Evolutionary conservation across 2,797 vertebrate genomes (phyloP).

Genomic region (Premnoplex brunnescens): DNA sequence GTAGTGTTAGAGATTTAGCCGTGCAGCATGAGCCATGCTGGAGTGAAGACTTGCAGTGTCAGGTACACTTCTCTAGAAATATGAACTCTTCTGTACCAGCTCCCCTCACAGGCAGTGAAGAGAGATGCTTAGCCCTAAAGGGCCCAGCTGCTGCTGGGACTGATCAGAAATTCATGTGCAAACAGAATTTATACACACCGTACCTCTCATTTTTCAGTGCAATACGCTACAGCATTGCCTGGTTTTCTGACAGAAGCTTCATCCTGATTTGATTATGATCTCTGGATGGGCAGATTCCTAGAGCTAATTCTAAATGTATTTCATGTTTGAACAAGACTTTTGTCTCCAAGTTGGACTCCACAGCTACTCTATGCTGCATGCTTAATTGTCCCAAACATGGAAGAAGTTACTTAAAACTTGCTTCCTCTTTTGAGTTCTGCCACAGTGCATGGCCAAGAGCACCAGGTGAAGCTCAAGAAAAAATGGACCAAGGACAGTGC

Average conservation of each 20-base stretch:
- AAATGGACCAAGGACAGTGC: background rate
- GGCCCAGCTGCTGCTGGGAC: background rate
- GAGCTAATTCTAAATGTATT: background rate
- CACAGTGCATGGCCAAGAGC: background rate
- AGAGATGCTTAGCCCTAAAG: background rate
- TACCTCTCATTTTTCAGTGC: background rate
- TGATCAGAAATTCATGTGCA: background rate
- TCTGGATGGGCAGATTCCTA: background rate
- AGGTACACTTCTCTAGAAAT: background rate
- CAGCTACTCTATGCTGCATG: background rate
- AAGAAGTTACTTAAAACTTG: background rate
- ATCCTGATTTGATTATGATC: background rate
- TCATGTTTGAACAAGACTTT: background rate
- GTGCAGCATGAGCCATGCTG: background rate
- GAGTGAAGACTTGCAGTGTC: accelerated
- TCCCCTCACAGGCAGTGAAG: background rate
- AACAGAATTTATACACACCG: background rate
- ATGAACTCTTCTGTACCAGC: background rate
- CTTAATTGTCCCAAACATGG: background rate
- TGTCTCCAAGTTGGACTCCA: background rate
- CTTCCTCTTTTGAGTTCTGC: background rate
- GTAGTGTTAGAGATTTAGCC: background rate
- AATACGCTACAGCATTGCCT: background rate
- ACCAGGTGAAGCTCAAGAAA: background rate
- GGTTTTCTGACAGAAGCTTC: background rate